Evolutionary conservation across 53 echinoderm and acorn worm genomes (phyloP).

Genomic region (Arbacia lixula): DNA sequence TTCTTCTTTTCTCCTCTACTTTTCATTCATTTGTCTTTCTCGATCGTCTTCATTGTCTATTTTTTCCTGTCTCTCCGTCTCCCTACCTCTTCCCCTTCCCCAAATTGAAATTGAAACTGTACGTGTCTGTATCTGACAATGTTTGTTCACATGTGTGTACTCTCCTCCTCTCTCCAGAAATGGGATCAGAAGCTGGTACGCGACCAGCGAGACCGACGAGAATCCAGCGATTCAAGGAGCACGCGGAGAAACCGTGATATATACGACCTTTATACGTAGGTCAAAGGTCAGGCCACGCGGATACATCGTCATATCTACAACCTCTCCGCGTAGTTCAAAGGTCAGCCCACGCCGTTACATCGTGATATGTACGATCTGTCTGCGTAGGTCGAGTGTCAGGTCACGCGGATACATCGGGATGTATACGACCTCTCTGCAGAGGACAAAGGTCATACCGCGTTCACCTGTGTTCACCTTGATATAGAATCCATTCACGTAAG

Average conservation of each 20-base stretch:
- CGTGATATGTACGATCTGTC: constrained; percentile 27
- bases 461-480: too few relatives aligned
- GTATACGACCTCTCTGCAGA: too few relatives aligned
- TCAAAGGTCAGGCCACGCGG: too few relatives aligned
- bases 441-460: too few relatives aligned
- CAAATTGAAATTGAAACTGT: neutral
- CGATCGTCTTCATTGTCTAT: neutral
- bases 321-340: too few relatives aligned
- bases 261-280: constrained; percentile 32
- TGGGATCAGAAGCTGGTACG: constrained; percentile 33
- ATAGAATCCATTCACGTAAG: too few relatives aligned
- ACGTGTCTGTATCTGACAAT: neutral
- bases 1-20: too few relatives aligned
- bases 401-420: too few relatives aligned
- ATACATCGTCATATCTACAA: too few relatives aligned
- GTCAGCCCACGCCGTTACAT: too few relatives aligned
- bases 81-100: neutral
- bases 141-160: neutral
- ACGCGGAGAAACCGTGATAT: constrained; percentile 12
- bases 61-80: neutral
- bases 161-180: constrained; percentile 2
- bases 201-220: constrained; percentile 10
- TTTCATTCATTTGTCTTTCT: too few relatives aligned
- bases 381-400: constrained; percentile 9
- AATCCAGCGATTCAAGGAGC: constrained; percentile 21